Percentiles rank a stretch among this genome's conserved stretches.
Evolutionary conservation across 2,888 invertebrate genomes (phyloP).

Genomic region (Rhopalosiphum nymphaeae): DNA sequence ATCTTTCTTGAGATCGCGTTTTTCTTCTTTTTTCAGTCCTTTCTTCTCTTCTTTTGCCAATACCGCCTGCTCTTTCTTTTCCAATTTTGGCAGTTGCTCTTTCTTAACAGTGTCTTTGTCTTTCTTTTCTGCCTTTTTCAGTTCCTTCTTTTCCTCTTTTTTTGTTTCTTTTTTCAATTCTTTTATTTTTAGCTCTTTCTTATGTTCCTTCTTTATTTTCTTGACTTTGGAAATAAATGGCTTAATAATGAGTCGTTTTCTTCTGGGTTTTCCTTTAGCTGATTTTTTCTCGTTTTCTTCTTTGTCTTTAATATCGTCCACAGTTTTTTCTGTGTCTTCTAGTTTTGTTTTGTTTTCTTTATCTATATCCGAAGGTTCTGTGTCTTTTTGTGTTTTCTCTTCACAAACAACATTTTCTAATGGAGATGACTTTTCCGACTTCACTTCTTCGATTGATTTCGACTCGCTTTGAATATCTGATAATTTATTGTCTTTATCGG

Average conservation of each 20-base stretch:
- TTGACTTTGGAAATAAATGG: slow-evolving; percentile 35
- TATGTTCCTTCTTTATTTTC: slow-evolving; percentile 36
- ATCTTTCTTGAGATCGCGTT: slow-evolving; percentile 45
- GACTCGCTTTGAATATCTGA: background rate
- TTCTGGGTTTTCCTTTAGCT: slow-evolving; percentile 25
- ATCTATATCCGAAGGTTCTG: slow-evolving; percentile 27
- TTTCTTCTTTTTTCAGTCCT: slow-evolving; percentile 39
- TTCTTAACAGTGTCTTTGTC: slow-evolving; percentile 47
- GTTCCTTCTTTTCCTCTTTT: slow-evolving; percentile 49
- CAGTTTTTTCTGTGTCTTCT: background rate
- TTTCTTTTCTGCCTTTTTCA: slow-evolving; percentile 54
- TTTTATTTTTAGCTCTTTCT: slow-evolving; percentile 49
- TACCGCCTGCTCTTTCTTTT: slow-evolving; percentile 23
- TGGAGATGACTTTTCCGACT: background rate
- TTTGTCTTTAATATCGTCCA: background rate
- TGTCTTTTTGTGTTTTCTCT: background rate
- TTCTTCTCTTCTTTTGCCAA: slow-evolving; percentile 54
- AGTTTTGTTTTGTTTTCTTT: slow-evolving; percentile 50
- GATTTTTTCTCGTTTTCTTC: background rate
- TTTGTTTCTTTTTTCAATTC: slow-evolving; percentile 44
- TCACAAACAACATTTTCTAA: background rate
- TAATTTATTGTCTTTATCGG: slow-evolving; percentile 15
- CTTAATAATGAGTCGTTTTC: slow-evolving; percentile 28
- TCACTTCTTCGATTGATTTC: background rate
- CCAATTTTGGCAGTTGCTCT: slow-evolving; percentile 26